Conservation (phyloP, 2,888 invertebrate species). For the Agrochola litura region DNA sequence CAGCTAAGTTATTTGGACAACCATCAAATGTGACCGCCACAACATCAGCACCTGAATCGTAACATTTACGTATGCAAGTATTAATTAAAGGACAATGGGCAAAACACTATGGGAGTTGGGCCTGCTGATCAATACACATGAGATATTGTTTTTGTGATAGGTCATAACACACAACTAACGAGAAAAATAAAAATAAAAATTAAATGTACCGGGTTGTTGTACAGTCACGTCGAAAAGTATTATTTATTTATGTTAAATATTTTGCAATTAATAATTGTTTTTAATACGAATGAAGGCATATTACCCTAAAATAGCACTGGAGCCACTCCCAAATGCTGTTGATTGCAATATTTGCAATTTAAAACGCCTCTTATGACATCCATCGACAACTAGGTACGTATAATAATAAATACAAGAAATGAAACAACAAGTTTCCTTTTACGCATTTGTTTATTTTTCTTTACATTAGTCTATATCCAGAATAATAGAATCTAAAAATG, state of each 20-base stretch:
- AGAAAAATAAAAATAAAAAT: no score
- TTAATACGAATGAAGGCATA: no score
- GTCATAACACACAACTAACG: background rate
- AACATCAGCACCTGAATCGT: no score
- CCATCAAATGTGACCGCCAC: no score
- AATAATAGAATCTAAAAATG: slow-evolving; percentile 33
- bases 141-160: slow-evolving; percentile 1
- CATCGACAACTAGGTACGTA: slow-evolving; percentile 20
- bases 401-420: slow-evolving; percentile 22
- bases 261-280: no score
- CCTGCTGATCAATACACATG: slow-evolving; percentile 1
- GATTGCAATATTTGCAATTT: slow-evolving; percentile 30
- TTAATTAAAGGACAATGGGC: background rate
- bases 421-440: slow-evolving; percentile 15
- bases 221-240: no score
- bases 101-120: slow-evolving; percentile 11
- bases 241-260: no score
- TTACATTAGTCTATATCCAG: slow-evolving; percentile 22
- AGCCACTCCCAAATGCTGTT: slow-evolving; percentile 6
- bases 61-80: no score
- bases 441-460: slow-evolving; percentile 7
- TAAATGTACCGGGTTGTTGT: no score
- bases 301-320: background rate
- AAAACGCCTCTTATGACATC: slow-evolving; percentile 28
- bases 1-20: no score